Conservation (phyloP, 1,140 invertebrate species). For the Lysiphlebus fabarum region DNA sequence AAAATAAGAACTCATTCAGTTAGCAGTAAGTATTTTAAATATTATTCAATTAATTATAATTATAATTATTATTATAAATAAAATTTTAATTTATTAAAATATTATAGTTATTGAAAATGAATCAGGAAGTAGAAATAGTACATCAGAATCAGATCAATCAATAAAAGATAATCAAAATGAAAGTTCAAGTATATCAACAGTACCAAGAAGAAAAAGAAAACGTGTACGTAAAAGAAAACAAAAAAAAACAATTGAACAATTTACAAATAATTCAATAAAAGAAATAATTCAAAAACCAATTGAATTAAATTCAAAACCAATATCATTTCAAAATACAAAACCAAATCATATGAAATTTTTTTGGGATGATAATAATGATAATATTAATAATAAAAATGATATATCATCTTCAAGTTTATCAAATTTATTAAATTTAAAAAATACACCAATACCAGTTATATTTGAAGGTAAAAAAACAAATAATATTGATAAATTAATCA, state of each 20-base stretch:
- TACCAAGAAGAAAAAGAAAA: slow-evolving; percentile 29
- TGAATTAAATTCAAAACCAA: slow-evolving; percentile 26
- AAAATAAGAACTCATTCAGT: too few species aligned
- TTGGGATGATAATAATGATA: slow-evolving; percentile 12
- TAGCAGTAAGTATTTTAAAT: too few species aligned
- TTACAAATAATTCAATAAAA: neutral
- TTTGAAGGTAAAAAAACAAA: slow-evolving; percentile 31
- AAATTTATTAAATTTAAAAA: slow-evolving; percentile 33
- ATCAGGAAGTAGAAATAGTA: too few species aligned
- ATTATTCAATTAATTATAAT: too few species aligned
- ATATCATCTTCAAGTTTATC: slow-evolving; percentile 19
- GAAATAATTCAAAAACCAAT: slow-evolving; percentile 37
- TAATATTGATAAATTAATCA: neutral
- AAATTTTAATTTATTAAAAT: too few species aligned
- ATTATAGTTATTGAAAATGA: too few species aligned
- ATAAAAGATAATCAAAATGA: slow-evolving; percentile 8
- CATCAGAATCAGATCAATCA: neutral
- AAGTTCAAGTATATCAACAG: neutral
- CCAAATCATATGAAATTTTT: slow-evolving; percentile 18
- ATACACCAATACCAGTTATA: slow-evolving; percentile 35
- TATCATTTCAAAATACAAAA: slow-evolving; percentile 7
- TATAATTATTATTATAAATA: too few species aligned
- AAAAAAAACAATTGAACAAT: neutral
- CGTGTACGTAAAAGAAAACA: slow-evolving; percentile 28
- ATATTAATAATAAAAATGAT: neutral